A percentile compares a stretch with the other conserved stretches of the same genome.
phyloP scores from a whole-genome alignment of 2,797 vertebrate species.

The Luscinia luscinia region DNA sequence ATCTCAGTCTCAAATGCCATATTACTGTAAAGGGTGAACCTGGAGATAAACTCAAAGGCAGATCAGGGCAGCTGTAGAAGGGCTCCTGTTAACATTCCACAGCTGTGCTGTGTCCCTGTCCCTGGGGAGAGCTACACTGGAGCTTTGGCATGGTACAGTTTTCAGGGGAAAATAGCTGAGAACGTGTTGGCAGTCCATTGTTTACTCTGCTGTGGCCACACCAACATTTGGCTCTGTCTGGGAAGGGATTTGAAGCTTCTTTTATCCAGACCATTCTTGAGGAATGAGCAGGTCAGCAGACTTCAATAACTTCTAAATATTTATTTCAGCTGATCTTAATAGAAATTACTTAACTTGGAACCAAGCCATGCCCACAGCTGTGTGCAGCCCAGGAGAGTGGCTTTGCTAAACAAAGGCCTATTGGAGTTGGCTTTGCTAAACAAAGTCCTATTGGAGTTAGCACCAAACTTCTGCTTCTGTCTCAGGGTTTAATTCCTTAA shows the following conservation, averaged over 20 bases:
- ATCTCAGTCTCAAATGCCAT: not conserved
- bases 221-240: not conserved
- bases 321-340: not conserved
- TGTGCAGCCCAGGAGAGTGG: not conserved
- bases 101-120: not conserved
- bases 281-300: not conserved
- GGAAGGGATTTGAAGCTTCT: not conserved
- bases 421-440: not conserved
- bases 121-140: not conserved
- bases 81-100: not conserved
- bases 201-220: not conserved
- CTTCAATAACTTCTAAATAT: not conserved
- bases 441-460: not conserved
- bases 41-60: not conserved
- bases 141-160: not conserved
- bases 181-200: not conserved
- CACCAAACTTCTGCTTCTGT: not conserved
- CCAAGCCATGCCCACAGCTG: not conserved
- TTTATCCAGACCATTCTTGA: not conserved
- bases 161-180: not conserved
- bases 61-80: not conserved
- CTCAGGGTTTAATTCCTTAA: not conserved
- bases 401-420: not conserved
- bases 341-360: not conserved
- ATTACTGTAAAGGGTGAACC: not conserved